Base-by-base conservation (phyloP, 2,113 vertebrate genomes). In the Bombycilla garrulus region DNA sequence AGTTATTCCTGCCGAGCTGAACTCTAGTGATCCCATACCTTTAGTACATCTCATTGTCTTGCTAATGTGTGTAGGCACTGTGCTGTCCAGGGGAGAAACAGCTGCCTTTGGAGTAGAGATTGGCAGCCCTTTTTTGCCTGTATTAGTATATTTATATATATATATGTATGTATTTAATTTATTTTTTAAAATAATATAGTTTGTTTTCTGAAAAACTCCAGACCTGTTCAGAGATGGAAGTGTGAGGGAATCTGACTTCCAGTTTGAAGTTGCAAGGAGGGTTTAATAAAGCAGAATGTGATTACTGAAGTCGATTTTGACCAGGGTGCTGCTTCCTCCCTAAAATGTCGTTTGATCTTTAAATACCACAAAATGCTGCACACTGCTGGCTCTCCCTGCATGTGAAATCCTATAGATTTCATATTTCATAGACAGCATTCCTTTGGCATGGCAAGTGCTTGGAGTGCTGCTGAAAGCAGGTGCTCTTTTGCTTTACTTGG, bases 321-420 rank as follows among this genome's bases (percentile, higher is more conserved):
- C 93, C 74, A 11, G 58, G 45, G 23, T 80, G n/a, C 67, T 81
- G 38, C 66, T 85, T 66, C 45, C 51, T 78, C 71, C 88, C 11
- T 78, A 70, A 92, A 96, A 94, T 92, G 47, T 85, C 0, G 4
- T 94, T 91, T 92, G 90, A 93, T 94, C 93, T 96, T 92, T 93
- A 94, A 94, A 93, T 79, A 92, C 85, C 64, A 62, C 76, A 95
- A 78, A 92, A 66, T 0, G 29, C 51, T 87, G 67, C 45, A 28
- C 3, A 0, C 44, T 92, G 36, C 56, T 74, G 57, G 24, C 22
- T 83, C 48, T 92, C 23, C 5, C 64, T 67, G 77, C 9, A 0
- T 74, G 14, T 57, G 60, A 81, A 91, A 64, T 47, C 58, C 50
- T 50, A 10, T n/a, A n/a, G n/a, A n/a, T n/a, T n/a, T n/a, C n/a